A percentile compares a stretch with the other conserved stretches of the same genome.
Conservation (phyloP, 2,888 invertebrate genomes). For the Alentia gelatinosa region DNA sequence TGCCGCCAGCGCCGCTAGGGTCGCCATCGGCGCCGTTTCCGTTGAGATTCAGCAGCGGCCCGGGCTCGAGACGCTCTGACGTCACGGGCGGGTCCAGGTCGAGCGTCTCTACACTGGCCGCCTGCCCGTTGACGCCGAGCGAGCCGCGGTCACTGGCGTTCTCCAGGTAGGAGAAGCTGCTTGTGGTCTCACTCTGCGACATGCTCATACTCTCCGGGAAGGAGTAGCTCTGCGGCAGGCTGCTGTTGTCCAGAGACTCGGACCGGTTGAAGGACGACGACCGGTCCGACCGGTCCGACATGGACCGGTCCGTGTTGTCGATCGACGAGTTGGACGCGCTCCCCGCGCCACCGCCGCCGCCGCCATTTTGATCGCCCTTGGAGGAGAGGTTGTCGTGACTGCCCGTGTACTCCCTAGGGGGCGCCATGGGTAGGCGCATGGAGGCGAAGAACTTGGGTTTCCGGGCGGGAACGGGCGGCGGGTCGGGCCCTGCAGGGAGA, state of each 20-base stretch:
- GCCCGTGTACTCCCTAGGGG: slow-evolving; percentile 13
- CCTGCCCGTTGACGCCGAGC: not conserved
- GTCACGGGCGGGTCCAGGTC: not conserved
- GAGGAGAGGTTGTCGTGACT: slow-evolving; percentile 44
- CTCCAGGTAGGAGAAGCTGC: slow-evolving; percentile 48
- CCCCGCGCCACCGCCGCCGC: not conserved
- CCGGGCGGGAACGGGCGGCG: slow-evolving; percentile 20
- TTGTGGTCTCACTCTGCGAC: slow-evolving; percentile 43
- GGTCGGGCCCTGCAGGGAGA: slow-evolving; percentile 12
- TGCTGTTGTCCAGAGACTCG: slow-evolving; percentile 44
- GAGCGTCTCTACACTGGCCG: slow-evolving; percentile 31
- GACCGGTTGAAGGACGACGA: slow-evolving; percentile 46
- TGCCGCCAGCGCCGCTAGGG: not conserved
- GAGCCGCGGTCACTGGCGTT: not conserved
- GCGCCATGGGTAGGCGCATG: not conserved
- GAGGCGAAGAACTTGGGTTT: slow-evolving; percentile 37
- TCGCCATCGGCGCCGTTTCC: not conserved
- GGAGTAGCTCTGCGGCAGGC: slow-evolving; percentile 38
- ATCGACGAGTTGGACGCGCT: not conserved
- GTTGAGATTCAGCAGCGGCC: not conserved
- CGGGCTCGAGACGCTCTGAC: not conserved
- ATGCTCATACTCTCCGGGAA: slow-evolving; percentile 47
- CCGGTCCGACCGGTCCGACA: slow-evolving; percentile 49
- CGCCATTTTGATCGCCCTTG: not conserved
- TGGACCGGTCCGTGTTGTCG: slow-evolving; percentile 36